These are phyloP conservation scores for Calephelis virginiensis DNA, from an alignment of 1,140 invertebrate species.

Conservation along the genomic window DNA sequence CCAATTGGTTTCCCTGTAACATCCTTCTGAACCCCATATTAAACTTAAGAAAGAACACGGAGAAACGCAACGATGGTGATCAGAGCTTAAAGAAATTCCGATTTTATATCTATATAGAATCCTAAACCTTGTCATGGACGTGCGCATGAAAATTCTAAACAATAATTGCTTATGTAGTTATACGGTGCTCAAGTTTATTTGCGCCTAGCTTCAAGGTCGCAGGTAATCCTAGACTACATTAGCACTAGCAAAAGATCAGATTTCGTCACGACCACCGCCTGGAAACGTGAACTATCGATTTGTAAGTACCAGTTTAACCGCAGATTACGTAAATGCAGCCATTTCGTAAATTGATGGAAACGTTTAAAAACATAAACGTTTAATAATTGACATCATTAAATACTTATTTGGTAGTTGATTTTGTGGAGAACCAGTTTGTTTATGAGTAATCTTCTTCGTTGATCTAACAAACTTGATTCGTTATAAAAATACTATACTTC, in stretches of 20 bases:
- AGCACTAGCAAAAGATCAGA: conserved; percentile 11
- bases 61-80: no score
- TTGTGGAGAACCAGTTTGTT: neutral
- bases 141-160: neutral
- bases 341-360: conserved; percentile 2
- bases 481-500: no score
- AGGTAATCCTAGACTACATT: conserved; percentile 12
- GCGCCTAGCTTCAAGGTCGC: conserved; percentile 10
- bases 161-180: neutral
- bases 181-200: conserved; percentile 3
- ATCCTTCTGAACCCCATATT: no score
- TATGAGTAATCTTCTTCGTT: no score
- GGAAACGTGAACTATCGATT: conserved; percentile 20
- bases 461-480: no score
- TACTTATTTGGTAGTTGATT: conserved; percentile 1
- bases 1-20: no score
- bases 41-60: no score
- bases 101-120: conserved; percentile 3
- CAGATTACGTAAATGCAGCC: conserved; percentile 12
- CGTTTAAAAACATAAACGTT: conserved; percentile 5
- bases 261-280: conserved; percentile 6
- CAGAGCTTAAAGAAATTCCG: no score
- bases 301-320: conserved; percentile 12
- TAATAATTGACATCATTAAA: conserved; percentile 2
- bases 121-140: conserved; percentile 6